Base-by-base conservation (phyloP, 2,113 vertebrate species). In the Dicentrarchus labrax region DNA sequence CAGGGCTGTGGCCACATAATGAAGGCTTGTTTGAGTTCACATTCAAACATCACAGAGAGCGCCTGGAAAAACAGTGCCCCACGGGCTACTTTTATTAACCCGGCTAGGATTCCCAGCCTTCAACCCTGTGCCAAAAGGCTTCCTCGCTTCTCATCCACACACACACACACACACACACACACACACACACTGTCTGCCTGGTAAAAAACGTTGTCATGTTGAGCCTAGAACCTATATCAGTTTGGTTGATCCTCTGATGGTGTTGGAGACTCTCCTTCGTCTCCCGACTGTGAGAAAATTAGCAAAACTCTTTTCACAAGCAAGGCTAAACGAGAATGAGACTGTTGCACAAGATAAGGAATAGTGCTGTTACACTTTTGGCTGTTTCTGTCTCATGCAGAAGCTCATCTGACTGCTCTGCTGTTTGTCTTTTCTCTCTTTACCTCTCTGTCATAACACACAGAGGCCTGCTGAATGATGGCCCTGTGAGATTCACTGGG, bases 1-100 rank as follows among this genome's bases (percentile, higher is more conserved):
- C 91, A 79, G 92, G 91, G 89, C 92, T 92, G 94, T 94, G 93
- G 94, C 94, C 90, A 91, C 86, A 94, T 94, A 95, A 94, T 92
- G 90, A 93, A 92, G 83, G 87, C 91, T 93, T 93, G 91, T 94
- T 87, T 94, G 91, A 93, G 85, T 93, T 91, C 91, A 90, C 88
- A 90, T 92, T 93, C 93, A 95, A 93, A 92, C 91, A 94, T 94
- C 93, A 93, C 89, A 94, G 88, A 93, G 87, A 91, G 88, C 47
- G 88, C 93, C 79, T 94, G 89, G 88, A 94, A 93, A 95, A 95
- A 94, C 90, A 94, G 88, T 89, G 82, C 92, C 90, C 90, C 86
- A 82, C 84, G 64, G 90, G 89, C 92, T 82, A 89, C 88, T 93
- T 94, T 94, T 94, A 94, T 95, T 89, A 93, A 95, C 91, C 88